phyloP scores from a whole-genome alignment of 64 coral and sea anemone genomes.

The Acropora tenuis region DNA sequence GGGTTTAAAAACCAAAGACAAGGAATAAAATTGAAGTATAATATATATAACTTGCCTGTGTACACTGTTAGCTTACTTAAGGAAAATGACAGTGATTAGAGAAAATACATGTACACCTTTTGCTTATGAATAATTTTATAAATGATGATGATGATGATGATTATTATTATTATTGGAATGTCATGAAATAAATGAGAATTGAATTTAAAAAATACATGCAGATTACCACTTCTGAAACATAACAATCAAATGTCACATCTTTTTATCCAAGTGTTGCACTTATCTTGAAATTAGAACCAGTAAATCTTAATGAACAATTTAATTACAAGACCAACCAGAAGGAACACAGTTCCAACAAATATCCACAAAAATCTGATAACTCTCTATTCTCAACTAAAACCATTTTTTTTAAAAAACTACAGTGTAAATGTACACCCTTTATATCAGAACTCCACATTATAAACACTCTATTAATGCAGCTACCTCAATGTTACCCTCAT shows the following conservation, averaged over 20 bases:
- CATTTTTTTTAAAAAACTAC: not conserved
- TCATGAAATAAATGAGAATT: not conserved
- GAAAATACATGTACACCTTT: not conserved
- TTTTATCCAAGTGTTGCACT: not conserved
- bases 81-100: not conserved
- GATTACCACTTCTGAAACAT: not conserved
- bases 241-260: not conserved
- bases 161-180: not conserved
- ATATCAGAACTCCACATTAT: not conserved
- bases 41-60: not conserved
- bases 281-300: not conserved
- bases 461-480: not conserved
- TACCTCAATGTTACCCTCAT: not conserved
- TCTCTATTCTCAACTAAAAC: not conserved
- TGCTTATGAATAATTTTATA: not conserved
- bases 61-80: constrained; percentile 4
- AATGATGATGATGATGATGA: not conserved
- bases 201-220: not conserved
- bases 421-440: not conserved
- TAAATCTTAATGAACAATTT: not conserved
- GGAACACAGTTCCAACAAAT: not conserved
- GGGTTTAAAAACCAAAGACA: not conserved
- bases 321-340: not conserved
- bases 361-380: not conserved
- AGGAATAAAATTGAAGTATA: not conserved